phyloP scores from a whole-genome alignment of 2,888 invertebrate species.

The Yponomeuta cagnagella region DNA sequence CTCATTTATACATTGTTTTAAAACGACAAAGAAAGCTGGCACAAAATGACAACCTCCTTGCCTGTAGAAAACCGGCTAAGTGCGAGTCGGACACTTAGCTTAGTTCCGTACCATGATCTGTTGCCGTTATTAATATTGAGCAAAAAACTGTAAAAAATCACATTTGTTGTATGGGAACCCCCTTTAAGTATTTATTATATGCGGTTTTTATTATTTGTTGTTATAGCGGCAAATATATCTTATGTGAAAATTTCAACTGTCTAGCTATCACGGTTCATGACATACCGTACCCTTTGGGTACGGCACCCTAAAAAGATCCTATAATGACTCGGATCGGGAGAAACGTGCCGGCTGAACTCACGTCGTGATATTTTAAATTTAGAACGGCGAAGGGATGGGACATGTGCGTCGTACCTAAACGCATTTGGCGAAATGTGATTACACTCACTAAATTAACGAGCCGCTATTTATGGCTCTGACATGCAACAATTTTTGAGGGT shows the following conservation, averaged over 20 bases:
- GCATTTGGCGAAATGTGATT: slow-evolving; percentile 76
- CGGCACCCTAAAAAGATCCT: not conserved
- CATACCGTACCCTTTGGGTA: too few species aligned
- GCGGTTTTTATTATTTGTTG: too few species aligned
- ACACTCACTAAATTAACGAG: slow-evolving; percentile 70
- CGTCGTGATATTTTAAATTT: slow-evolving; percentile 70
- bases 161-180: too few species aligned
- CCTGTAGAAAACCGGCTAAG: not conserved
- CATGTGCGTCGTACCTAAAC: slow-evolving; percentile 66
- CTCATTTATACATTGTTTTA: not conserved
- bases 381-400: slow-evolving; percentile 73
- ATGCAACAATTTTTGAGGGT: slow-evolving; percentile 32
- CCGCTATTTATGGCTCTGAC: slow-evolving; percentile 62
- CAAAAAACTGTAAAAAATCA: too few species aligned
- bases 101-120: too few species aligned
- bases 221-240: too few species aligned
- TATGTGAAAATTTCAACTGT: too few species aligned
- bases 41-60: not conserved
- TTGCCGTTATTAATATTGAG: too few species aligned
- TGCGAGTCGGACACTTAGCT: too few species aligned
- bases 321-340: slow-evolving; percentile 36
- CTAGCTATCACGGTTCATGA: too few species aligned
- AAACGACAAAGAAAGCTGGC: not conserved
- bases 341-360: slow-evolving; percentile 56
- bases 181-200: too few species aligned